Evolutionary conservation across 2,797 vertebrate species (phyloP).

Genomic region (Parambassis ranga): DNA sequence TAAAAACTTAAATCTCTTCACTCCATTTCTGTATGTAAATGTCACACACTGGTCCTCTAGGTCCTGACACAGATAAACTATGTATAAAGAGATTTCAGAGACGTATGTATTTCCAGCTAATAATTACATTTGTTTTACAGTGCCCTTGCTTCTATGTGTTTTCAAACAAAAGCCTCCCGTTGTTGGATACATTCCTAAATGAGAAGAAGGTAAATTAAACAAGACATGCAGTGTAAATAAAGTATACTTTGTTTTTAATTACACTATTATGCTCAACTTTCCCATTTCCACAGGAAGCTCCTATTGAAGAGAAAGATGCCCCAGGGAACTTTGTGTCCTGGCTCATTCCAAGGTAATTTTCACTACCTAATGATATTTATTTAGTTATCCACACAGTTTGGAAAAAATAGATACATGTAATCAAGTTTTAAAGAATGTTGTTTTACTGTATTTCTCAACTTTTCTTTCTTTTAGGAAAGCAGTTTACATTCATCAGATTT

Average conservation of each 20-base stretch:
- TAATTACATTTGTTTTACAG: conserved; percentile 60
- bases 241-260: not conserved
- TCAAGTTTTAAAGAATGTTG: too few relatives aligned
- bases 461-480: conserved; percentile 69
- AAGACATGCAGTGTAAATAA: not conserved
- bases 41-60: too few relatives aligned
- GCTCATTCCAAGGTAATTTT: conserved; percentile 80
- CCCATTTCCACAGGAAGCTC: conserved; percentile 59
- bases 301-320: conserved; percentile 80
- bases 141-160: conserved; percentile 86
- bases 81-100: too few relatives aligned
- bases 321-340: conserved; percentile 85
- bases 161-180: conserved; percentile 74
- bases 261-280: not conserved
- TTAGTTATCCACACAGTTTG: too few relatives aligned
- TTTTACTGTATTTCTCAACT: not conserved
- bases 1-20: too few relatives aligned
- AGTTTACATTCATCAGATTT: conserved; percentile 76
- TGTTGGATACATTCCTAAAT: conserved; percentile 78
- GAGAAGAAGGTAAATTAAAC: conserved; percentile 80
- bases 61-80: too few relatives aligned
- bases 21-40: too few relatives aligned
- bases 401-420: too few relatives aligned
- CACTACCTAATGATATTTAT: too few relatives aligned
- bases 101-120: too few relatives aligned